phyloP scores from a whole-genome alignment of 2,113 vertebrate genomes.

The Callaeas wilsoni region DNA sequence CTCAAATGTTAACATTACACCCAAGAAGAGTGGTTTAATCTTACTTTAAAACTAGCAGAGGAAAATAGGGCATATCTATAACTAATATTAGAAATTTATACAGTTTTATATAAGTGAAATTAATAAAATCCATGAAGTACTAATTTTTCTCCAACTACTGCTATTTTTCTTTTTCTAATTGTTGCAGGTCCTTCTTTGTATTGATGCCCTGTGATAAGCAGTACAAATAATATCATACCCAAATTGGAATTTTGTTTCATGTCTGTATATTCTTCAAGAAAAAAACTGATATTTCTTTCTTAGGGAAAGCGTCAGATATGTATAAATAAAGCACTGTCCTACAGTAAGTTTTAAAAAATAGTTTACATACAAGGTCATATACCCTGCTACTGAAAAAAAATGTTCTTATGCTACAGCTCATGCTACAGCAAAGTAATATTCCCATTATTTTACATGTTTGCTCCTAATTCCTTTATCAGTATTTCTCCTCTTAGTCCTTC shows the following conservation, averaged over 20 bases:
- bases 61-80: not conserved
- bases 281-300: not conserved
- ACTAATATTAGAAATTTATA: not conserved
- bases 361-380: not conserved
- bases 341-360: not conserved
- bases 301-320: not conserved
- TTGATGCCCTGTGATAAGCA: not conserved
- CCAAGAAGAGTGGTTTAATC: not conserved
- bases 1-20: not conserved
- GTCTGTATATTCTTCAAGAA: not conserved
- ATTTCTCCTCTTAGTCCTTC: not conserved
- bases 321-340: not conserved
- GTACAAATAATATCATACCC: not conserved
- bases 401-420: not conserved
- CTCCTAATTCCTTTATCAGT: conserved; percentile 3
- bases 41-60: not conserved
- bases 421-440: not conserved
- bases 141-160: not conserved
- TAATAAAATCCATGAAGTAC: not conserved
- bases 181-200: not conserved
- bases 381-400: not conserved
- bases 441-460: not conserved
- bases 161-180: not conserved
- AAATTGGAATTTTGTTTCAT: not conserved
- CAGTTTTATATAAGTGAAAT: not conserved